Evolutionary conservation across 2,797 vertebrate genomes (phyloP).

Genomic region (Mycteria americana): DNA sequence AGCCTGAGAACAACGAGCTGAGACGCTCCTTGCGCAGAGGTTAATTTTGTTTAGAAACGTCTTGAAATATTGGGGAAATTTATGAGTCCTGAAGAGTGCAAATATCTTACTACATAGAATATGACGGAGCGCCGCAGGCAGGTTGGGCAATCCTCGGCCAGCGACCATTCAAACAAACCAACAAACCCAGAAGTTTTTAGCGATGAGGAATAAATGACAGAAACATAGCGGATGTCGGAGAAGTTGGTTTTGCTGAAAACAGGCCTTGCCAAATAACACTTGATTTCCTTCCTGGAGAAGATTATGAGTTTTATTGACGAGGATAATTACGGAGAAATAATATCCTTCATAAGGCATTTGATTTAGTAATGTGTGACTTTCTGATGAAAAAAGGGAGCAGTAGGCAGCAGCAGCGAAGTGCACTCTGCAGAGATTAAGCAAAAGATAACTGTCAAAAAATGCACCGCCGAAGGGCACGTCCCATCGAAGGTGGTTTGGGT

Average conservation of each 20-base stretch:
- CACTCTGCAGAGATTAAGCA: background rate
- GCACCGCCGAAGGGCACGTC: background rate
- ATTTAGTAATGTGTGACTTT: background rate
- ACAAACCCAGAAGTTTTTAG: background rate
- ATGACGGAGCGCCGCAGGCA: background rate
- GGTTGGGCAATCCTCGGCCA: background rate
- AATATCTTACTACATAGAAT: background rate
- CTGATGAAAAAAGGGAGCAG: background rate
- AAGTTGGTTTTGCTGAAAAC: background rate
- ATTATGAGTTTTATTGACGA: background rate
- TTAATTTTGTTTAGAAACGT: background rate
- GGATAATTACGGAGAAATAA: background rate
- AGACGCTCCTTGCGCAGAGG: background rate
- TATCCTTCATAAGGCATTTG: background rate
- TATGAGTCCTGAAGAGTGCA: background rate
- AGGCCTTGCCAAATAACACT: background rate
- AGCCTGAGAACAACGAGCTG: background rate
- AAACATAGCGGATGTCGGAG: background rate
- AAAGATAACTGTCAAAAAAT: background rate
- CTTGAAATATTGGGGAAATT: background rate
- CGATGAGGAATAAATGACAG: fast-evolving
- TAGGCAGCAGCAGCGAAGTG: background rate
- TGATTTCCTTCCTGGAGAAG: background rate
- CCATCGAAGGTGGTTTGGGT: too few species aligned
- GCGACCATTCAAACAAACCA: background rate